phyloP scores from a whole-genome alignment of 2,797 vertebrate species.

The Enteromius mattozi region DNA sequence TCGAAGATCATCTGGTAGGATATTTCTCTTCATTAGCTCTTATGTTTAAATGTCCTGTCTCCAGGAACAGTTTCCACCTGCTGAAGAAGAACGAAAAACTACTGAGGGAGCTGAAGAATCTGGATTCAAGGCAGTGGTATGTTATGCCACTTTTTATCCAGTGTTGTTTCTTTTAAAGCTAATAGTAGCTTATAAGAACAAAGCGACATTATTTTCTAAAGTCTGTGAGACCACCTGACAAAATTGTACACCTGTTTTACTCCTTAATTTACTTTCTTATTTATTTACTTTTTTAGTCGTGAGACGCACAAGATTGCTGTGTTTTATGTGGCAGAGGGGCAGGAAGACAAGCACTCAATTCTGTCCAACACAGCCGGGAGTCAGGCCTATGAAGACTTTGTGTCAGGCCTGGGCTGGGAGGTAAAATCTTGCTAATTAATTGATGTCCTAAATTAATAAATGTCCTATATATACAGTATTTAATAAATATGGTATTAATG shows the following conservation, averaged over 20 bases:
- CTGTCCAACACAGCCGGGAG: conserved; percentile 95
- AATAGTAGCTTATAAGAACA: background rate
- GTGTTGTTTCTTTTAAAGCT: background rate
- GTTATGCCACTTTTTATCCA: conserved; percentile 4
- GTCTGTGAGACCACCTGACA: background rate
- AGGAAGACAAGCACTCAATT: conserved; percentile 99
- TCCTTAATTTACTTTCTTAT: background rate
- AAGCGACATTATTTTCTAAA: too few species aligned
- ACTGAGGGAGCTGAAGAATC: conserved; percentile 94
- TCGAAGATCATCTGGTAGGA: background rate
- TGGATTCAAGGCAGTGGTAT: conserved; percentile 98
- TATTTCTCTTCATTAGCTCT: background rate
- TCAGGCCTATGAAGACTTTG: conserved; percentile 97
- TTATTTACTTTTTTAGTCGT: conserved; percentile 77
- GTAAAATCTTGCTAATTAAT: conserved; percentile 71
- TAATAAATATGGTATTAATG: background rate
- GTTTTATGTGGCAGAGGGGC: conserved; percentile 97
- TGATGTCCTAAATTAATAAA: too few species aligned
- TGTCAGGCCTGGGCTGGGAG: conserved; percentile 98
- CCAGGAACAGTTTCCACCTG: conserved; percentile 96
- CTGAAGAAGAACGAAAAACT: conserved; percentile 98
- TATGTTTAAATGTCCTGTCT: conserved; percentile 41
- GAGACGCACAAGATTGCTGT: conserved; percentile 99
- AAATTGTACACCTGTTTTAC: background rate
- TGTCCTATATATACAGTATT: background rate